A percentile compares a stretch with the other conserved stretches of the same genome.
Conservation (phyloP, 2,797 vertebrate species). For the Nyctalus aviator region DNA sequence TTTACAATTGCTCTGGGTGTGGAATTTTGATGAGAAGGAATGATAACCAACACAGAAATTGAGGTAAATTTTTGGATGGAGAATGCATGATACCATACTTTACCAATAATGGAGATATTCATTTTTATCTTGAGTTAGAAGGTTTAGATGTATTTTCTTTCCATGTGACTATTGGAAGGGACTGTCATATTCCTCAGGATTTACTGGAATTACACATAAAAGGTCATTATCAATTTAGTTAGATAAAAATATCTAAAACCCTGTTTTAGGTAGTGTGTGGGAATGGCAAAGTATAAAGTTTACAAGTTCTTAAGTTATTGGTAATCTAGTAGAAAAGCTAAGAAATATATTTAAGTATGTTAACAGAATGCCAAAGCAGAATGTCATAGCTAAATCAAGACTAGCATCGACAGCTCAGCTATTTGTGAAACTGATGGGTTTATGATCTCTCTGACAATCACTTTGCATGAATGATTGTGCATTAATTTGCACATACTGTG, state of each 20-base stretch:
- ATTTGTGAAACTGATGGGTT: not conserved
- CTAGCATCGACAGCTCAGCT: not conserved
- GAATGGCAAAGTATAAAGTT: not conserved
- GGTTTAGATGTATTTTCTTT: not conserved
- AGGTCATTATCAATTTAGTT: not conserved
- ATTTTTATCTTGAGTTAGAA: not conserved
- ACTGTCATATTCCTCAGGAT: not conserved
- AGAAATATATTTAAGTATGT: slow-evolving; percentile 2
- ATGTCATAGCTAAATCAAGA: slow-evolving; percentile 2
- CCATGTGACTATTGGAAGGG: not conserved
- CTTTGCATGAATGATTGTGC: not conserved
- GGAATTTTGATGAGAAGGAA: not conserved
- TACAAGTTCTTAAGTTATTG: not conserved
- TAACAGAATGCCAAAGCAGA: slow-evolving; percentile 25
- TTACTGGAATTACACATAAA: not conserved
- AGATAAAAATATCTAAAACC: not conserved
- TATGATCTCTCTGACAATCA: not conserved
- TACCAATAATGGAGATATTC: not conserved
- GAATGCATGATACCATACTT: not conserved
- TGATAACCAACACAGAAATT: not conserved
- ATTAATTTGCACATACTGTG: not conserved
- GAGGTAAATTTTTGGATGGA: not conserved
- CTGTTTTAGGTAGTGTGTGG: not conserved
- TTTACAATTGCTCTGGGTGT: not conserved
- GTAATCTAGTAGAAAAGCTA: slow-evolving; percentile 5